Percentiles rank a stretch among this genome's conserved stretches.
Evolutionary conservation across 1,140 invertebrate genomes (phyloP).

Genomic region (Pseudomyrmex concolor): DNA sequence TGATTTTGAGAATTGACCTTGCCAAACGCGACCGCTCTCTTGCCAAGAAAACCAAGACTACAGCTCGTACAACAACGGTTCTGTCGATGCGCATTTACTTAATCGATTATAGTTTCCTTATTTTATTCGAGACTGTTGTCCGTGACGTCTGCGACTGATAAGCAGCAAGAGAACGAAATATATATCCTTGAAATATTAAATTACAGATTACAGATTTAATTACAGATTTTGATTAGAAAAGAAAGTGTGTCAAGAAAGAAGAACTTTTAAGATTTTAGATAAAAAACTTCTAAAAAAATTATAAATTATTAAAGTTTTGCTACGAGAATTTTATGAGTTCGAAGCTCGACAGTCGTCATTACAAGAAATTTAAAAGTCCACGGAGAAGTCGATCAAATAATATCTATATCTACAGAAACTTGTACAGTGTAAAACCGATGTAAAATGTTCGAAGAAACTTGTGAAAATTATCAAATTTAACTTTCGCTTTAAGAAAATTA

Average conservation of each 20-base stretch:
- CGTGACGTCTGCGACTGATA: background rate
- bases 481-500: background rate
- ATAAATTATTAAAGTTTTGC: background rate
- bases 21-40: conserved; percentile 49
- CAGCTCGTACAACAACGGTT: conserved; percentile 43
- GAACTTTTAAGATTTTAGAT: no score
- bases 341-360: background rate
- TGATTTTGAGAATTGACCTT: conserved; percentile 61
- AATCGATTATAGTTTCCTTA: conserved; percentile 48
- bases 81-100: conserved; percentile 36
- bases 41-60: conserved; percentile 6
- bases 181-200: no score
- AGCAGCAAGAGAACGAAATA: background rate
- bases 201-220: background rate
- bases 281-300: no score
- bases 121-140: conserved; percentile 47
- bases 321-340: conserved; percentile 9
- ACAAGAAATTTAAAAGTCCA: background rate
- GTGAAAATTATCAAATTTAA: conserved; percentile 6
- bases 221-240: background rate
- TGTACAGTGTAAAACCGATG: background rate
- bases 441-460: background rate
- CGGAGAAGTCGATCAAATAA: background rate
- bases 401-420: background rate
- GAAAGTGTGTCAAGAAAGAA: background rate